phyloP scores from a whole-genome alignment of 2,888 invertebrate genomes.

The Ernsta delagoae region DNA sequence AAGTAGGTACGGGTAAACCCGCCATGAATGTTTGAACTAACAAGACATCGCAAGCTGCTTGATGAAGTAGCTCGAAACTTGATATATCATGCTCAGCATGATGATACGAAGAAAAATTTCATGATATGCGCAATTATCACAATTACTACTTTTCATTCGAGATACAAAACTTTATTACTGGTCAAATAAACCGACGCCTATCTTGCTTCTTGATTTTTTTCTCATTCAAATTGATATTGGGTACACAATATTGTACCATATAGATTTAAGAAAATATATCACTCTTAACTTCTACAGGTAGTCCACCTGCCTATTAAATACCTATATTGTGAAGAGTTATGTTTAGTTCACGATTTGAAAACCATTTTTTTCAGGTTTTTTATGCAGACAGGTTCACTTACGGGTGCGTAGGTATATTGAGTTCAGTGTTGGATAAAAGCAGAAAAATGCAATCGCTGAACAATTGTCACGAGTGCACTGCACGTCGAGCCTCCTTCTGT shows the following conservation, averaged over 20 bases:
- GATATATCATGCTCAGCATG: no score
- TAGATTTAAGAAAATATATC: no score
- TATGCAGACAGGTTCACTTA: background rate
- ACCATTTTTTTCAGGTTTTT: constrained; percentile 16
- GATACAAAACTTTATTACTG: background rate
- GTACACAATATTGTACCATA: no score
- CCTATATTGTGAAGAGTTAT: constrained; percentile 14
- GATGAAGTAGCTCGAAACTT: no score
- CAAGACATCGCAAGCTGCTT: no score
- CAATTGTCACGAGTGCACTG: constrained; percentile 33
- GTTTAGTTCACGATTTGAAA: constrained; percentile 21
- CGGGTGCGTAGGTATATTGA: constrained; percentile 10
- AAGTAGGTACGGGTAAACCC: no score
- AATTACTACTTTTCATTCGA: background rate
- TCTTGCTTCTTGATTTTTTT: no score
- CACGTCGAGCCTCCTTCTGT: constrained; percentile 24
- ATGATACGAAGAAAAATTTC: no score
- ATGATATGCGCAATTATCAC: background rate
- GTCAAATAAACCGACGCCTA: no score
- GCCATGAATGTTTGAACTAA: no score
- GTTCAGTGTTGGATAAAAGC: constrained; percentile 21
- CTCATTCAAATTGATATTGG: no score
- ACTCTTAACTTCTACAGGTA: constrained; percentile 1
- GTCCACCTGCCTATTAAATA: no score
- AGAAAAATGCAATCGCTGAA: constrained; percentile 31